These are phyloP conservation scores for Phataginus tetradactyla DNA, from an alignment of 2,797 vertebrate genomes.

Conservation along the genomic window DNA sequence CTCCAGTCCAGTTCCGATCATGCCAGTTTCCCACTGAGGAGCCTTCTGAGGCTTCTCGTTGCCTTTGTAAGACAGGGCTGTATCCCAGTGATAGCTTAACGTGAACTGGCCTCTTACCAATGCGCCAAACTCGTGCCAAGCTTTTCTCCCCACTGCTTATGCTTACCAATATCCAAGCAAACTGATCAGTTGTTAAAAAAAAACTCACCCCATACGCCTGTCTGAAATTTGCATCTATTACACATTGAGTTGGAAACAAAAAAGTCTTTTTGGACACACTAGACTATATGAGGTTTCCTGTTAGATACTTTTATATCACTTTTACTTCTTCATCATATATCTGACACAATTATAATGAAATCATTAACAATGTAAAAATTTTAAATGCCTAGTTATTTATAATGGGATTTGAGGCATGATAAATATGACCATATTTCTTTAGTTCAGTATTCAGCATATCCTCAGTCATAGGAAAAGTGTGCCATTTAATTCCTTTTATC, in stretches of 20 bases:
- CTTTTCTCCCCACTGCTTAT: neutral
- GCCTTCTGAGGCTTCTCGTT: neutral
- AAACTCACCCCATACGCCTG: neutral
- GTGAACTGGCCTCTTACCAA: neutral
- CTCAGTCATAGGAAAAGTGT: neutral
- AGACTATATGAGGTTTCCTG: neutral
- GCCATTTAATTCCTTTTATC: neutral
- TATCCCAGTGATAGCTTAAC: neutral
- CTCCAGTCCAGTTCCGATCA: neutral
- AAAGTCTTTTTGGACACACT: neutral
- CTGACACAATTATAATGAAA: neutral
- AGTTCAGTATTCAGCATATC: neutral
- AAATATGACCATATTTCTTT: neutral
- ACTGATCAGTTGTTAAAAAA: neutral
- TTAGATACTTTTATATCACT: neutral
- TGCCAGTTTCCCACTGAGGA: neutral
- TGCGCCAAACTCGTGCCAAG: neutral
- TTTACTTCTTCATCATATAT: neutral
- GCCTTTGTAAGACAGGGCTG: neutral
- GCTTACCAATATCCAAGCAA: neutral
- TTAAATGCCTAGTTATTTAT: neutral
- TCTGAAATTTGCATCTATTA: neutral
- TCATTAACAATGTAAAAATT: neutral
- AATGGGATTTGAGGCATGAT: neutral
- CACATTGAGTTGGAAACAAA: neutral